Evolutionary conservation across 2,888 invertebrate genomes (phyloP), one percentile per base, ranked within the genome.

Genomic region (Tetranychus truncatus): DNA sequence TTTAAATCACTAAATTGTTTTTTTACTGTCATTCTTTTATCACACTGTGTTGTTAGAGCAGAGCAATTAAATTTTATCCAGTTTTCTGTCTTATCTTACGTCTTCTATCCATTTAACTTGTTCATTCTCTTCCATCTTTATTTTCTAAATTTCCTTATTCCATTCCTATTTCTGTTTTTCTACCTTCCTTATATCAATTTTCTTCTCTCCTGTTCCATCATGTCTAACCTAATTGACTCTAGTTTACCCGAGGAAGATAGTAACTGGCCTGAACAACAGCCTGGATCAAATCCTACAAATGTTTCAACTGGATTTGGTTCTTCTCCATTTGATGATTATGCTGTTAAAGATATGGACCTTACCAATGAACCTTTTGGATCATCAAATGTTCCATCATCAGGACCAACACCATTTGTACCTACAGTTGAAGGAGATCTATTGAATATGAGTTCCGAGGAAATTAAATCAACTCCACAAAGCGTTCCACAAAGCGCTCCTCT

Each of bases 131-230:
- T 21, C 21, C 69, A 20, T 21, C 21, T 20, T 69, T 69, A 18
- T n/a, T 67, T n/a, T 67, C 67, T 18, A n/a, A 21, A 3, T 67
- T 21, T 67, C 67, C 67, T 66, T 21, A 46, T 45, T 18, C 6
- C 45, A 20, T 45, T 46, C 9, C 8, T 73, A 6, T 73, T 45
- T 73, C 73, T 45, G 1, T 73, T 73, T 45, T 73, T 21, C n/a
- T n/a, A 3, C 67, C 21, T 21, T 67, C 67, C n/a, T n/a, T 67
- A 55, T 6, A 55, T 55, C 2, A 55, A 15, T 55, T 55, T 55
- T 55, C 55, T 55, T 55, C 55, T 55, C 55, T 6, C 11, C 1
- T 72, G 20, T 72, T 20, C 34, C n/a, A 45, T 45, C 45, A 73
- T 20, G 34, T 65, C 45, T 20, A 65, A 72, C 45, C 0, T 73